phyloP scores from a whole-genome alignment of 2,113 vertebrate species.

The Notarius quadriscutis region DNA sequence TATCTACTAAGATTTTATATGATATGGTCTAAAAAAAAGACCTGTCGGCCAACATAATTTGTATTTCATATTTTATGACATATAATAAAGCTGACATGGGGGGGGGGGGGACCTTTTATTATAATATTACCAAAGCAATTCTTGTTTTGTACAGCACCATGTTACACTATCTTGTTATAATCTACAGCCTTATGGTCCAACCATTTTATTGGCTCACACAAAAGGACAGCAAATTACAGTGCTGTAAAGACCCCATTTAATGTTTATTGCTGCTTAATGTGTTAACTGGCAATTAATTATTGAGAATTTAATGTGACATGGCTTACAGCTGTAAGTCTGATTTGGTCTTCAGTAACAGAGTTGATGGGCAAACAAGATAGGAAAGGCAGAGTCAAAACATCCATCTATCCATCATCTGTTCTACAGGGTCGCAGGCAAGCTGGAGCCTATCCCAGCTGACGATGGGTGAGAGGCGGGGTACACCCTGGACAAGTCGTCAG shows the following conservation, averaged over 20 bases:
- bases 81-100: not conserved
- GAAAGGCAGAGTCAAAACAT: not conserved
- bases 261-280: slow-evolving; percentile 3
- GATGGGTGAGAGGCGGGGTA: too few relatives aligned
- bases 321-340: not conserved
- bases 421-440: too few relatives aligned
- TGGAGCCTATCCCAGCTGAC: too few relatives aligned
- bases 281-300: slow-evolving; percentile 21
- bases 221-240: not conserved
- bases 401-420: too few relatives aligned
- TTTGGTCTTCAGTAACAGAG: not conserved
- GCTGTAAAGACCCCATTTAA: slow-evolving; percentile 6
- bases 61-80: not conserved
- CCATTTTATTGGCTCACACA: slow-evolving; percentile 1
- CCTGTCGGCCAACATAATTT: not conserved
- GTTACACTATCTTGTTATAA: not conserved
- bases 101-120: not conserved
- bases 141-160: not conserved
- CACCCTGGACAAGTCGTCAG: too few relatives aligned
- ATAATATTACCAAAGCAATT: not conserved
- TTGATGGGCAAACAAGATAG: not conserved
- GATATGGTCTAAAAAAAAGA: not conserved
- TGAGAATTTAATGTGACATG: not conserved
- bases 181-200: slow-evolving; percentile 3
- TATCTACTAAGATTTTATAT: not conserved